Conservation (phyloP, 2,113 vertebrate species). For the Vireo altiloquus region DNA sequence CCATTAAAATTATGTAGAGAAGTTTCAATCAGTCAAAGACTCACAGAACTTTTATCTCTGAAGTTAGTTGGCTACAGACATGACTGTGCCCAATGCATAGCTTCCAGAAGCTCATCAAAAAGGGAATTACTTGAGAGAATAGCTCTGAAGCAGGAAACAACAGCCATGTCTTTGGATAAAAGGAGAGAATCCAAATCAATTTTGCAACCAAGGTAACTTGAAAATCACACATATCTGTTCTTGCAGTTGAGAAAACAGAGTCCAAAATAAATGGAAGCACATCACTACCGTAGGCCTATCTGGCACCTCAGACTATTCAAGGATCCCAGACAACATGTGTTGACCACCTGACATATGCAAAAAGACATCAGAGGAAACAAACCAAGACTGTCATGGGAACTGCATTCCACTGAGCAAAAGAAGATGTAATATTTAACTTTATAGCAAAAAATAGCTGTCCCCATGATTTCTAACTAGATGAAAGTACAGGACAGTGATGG, state of each 20-base stretch:
- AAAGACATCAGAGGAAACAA: background rate
- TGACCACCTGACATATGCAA: background rate
- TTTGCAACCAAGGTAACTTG: background rate
- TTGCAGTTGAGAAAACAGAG: background rate
- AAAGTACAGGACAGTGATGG: background rate
- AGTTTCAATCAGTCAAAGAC: background rate
- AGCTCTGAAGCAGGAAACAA: background rate
- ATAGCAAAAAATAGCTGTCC: background rate
- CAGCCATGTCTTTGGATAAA: background rate
- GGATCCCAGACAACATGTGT: background rate
- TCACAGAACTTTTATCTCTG: background rate
- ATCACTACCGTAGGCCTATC: rapidly evolving
- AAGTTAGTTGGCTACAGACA: background rate
- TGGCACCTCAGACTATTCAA: background rate
- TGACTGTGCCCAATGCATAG: background rate
- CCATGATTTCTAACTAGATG: background rate
- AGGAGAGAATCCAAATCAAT: background rate
- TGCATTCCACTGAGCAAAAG: background rate
- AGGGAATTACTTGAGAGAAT: background rate
- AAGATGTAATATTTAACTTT: background rate
- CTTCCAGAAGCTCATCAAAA: background rate
- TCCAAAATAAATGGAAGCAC: background rate
- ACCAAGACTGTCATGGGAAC: background rate
- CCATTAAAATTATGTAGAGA: background rate
- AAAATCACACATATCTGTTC: background rate